These are phyloP conservation scores for Eugnorisma glareosa DNA, from an alignment of 2,888 invertebrate genomes.

Conservation along the genomic window DNA sequence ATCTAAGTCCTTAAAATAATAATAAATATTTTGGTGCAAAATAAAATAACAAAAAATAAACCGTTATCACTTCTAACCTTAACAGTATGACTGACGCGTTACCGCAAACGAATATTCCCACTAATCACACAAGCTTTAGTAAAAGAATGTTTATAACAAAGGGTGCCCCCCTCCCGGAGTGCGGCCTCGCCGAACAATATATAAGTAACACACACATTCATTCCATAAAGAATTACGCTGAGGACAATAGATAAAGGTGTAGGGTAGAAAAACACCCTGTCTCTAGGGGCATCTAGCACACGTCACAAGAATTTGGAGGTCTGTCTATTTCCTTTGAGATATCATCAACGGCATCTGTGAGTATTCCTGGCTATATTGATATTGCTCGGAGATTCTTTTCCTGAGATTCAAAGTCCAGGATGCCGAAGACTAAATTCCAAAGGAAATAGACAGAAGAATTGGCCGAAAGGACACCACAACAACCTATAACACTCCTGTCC, in stretches of 20 bases:
- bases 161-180: constrained; percentile 73
- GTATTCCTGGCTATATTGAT: constrained; percentile 7
- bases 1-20: constrained; percentile 85
- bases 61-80: constrained; percentile 79
- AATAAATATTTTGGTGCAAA: constrained; percentile 89
- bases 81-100: constrained; percentile 84
- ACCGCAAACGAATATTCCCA: constrained; percentile 83
- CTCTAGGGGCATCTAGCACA: constrained; percentile 83
- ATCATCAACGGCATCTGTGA: constrained; percentile 23
- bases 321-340: constrained; percentile 62
- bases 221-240: constrained; percentile 88
- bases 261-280: constrained; percentile 80
- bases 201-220: constrained; percentile 84
- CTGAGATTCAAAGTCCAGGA: constrained; percentile 48
- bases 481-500: constrained; percentile 62
- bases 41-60: constrained; percentile 79
- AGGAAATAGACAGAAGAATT: constrained; percentile 63
- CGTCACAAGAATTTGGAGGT: constrained; percentile 79
- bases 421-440: constrained; percentile 37
- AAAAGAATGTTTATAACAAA: constrained; percentile 75
- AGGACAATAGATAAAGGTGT: constrained; percentile 81
- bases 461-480: constrained; percentile 66
- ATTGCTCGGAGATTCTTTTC: background rate
- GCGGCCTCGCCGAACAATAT: constrained; percentile 64
- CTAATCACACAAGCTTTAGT: constrained; percentile 89